phyloP scores from a whole-genome alignment of 2,888 invertebrate species.

The Luperina nickerlii region DNA sequence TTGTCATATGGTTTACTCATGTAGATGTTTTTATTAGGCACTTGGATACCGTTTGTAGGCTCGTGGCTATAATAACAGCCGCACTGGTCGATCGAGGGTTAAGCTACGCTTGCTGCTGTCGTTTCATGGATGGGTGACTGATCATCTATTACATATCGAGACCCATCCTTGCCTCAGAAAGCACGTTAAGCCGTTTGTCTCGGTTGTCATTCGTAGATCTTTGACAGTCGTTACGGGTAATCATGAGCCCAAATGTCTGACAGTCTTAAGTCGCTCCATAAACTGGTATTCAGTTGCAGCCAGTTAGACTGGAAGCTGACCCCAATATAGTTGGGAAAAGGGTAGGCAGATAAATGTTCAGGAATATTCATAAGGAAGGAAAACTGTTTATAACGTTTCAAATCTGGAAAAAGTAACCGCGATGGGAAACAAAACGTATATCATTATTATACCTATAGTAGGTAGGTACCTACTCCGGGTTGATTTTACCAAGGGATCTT shows the following conservation, averaged over 20 bases:
- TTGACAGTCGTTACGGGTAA: not conserved
- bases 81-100: not conserved
- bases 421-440: not conserved
- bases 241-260: not conserved
- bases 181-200: not conserved
- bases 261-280: not conserved
- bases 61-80: not conserved
- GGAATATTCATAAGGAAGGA: not conserved
- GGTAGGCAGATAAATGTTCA: not conserved
- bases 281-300: not conserved
- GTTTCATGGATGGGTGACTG: not conserved
- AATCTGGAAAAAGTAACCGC: not conserved
- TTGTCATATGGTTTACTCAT: not conserved
- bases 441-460: not conserved
- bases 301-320: not conserved
- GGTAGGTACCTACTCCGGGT: not conserved
- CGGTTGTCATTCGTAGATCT: not conserved
- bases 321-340: not conserved
- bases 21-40: no score
- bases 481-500: no score
- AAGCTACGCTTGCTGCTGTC: not conserved
- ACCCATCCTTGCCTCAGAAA: not conserved
- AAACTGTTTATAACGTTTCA: not conserved
- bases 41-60: not conserved
- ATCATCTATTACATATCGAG: not conserved